Evolutionary conservation across 2,113 vertebrate species (phyloP).

Genomic region (Corythornis cristatus): DNA sequence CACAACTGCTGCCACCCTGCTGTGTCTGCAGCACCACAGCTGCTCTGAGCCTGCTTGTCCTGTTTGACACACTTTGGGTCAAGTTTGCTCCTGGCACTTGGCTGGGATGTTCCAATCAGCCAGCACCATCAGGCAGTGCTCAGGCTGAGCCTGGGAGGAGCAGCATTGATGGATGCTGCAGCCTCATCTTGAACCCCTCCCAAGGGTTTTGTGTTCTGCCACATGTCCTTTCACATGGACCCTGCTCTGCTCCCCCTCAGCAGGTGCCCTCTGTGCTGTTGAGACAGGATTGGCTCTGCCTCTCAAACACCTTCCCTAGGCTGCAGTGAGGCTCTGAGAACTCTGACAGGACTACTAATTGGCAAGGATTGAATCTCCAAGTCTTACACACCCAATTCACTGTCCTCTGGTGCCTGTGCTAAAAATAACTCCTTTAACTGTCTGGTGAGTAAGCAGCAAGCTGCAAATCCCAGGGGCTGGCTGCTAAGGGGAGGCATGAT

Average conservation of each 20-base stretch:
- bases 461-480: constrained; percentile 11
- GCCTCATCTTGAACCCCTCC: neutral
- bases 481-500: neutral
- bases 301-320: neutral
- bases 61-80: neutral
- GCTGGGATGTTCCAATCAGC: neutral
- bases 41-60: neutral
- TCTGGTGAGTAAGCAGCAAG: neutral
- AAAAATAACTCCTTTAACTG: neutral
- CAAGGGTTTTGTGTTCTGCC: neutral
- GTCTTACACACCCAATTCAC: neutral
- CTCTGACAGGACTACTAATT: neutral
- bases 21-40: neutral
- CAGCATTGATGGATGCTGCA: neutral
- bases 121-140: neutral
- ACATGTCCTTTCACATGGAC: neutral
- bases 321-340: neutral
- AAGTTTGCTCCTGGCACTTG: neutral
- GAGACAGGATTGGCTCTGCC: neutral
- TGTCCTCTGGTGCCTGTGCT: neutral
- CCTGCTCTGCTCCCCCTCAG: neutral
- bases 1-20: neutral
- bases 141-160: neutral
- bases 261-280: neutral
- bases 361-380: neutral